Percentiles rank a stretch among this genome's conserved stretches.
Conservation (phyloP, 2,888 invertebrate species). For the Dermolepida albohirtum region DNA sequence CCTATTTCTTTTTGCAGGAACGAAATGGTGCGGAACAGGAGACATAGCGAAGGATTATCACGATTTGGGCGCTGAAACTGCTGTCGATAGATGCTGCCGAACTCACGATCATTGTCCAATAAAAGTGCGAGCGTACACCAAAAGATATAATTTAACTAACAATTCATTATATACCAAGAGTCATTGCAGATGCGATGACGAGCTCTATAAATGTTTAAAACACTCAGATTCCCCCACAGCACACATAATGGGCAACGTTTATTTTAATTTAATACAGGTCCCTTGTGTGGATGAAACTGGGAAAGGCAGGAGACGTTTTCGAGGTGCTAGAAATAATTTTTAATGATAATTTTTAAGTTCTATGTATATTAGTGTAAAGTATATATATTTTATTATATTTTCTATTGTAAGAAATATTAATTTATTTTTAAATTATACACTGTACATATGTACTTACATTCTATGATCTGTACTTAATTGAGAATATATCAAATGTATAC, state of each 20-base stretch:
- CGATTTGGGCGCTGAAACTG: conserved; percentile 81
- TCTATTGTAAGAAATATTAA: conserved; percentile 32
- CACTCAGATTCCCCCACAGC: conserved; percentile 78
- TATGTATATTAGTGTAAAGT: conserved; percentile 15
- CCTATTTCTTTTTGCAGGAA: conserved; percentile 70
- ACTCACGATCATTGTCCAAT: conserved; percentile 92
- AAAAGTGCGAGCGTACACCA: conserved; percentile 77
- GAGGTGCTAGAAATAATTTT: conserved; percentile 69
- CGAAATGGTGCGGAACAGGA: conserved; percentile 94
- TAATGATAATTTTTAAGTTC: conserved; percentile 54
- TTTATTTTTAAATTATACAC: conserved; percentile 39
- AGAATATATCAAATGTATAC: no score
- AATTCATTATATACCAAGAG: conserved; percentile 88
- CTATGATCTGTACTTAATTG: no score
- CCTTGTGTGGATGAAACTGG: conserved; percentile 75
- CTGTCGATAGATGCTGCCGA: conserved; percentile 87
- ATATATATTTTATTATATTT: conserved; percentile 23
- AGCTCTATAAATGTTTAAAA: conserved; percentile 85
- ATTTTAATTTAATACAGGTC: conserved; percentile 85
- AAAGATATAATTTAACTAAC: conserved; percentile 86
- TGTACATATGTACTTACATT: conserved; percentile 34
- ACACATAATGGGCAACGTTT: conserved; percentile 83
- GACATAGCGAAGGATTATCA: conserved; percentile 87
- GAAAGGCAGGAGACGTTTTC: conserved; percentile 63
- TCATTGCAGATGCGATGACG: conserved; percentile 89